phyloP scores from a whole-genome alignment of 1,140 invertebrate genomes.

The Homalodisca vitripennis region DNA sequence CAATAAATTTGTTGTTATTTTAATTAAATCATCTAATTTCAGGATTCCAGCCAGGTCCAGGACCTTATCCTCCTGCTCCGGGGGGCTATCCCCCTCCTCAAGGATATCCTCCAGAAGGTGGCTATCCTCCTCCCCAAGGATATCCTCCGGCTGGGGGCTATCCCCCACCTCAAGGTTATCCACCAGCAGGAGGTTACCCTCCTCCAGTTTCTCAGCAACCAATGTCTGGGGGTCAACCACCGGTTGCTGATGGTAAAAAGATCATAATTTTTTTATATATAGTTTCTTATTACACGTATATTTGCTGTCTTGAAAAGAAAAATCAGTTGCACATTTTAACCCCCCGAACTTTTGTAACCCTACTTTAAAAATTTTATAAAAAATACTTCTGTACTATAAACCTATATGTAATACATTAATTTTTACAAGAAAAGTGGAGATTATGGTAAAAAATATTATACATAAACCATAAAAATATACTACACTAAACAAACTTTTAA shows the following conservation, averaged over 20 bases:
- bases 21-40: too few species aligned
- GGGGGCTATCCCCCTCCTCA: slow-evolving; percentile 23
- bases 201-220: slow-evolving; percentile 23
- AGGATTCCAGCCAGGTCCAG: slow-evolving; percentile 23
- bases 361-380: too few species aligned
- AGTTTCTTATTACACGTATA: background rate
- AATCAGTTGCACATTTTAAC: background rate
- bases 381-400: background rate
- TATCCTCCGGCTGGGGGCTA: slow-evolving; percentile 31
- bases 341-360: background rate
- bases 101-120: slow-evolving; percentile 29
- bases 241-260: background rate
- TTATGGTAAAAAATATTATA: too few species aligned
- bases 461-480: too few species aligned
- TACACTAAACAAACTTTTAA: too few species aligned
- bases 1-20: too few species aligned
- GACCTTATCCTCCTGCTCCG: slow-evolving; percentile 27
- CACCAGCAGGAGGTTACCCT: slow-evolving; percentile 28
- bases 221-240: slow-evolving; percentile 9
- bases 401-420: background rate
- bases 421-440: background rate
- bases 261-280: too few species aligned
- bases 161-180: slow-evolving; percentile 32
- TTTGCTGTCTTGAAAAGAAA: background rate
- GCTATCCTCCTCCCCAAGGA: slow-evolving; percentile 29